Evolutionary conservation across 1,140 invertebrate genomes (phyloP).

Genomic region (Drosophila pseudoobscura): DNA sequence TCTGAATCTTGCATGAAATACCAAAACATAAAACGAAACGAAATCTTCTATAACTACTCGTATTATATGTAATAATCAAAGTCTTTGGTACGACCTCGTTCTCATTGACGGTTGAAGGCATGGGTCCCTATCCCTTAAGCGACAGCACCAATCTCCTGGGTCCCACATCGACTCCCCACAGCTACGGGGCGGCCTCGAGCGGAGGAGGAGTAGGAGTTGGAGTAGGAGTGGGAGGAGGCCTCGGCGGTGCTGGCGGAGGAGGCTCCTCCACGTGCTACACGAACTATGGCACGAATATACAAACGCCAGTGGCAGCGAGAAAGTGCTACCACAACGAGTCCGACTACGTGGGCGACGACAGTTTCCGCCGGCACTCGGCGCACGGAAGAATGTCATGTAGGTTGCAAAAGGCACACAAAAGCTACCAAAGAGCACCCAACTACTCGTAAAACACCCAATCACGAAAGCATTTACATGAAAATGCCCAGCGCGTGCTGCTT

Average conservation of each 20-base stretch:
- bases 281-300: conserved; percentile 82
- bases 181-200: conserved; percentile 35
- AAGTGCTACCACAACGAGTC: conserved; percentile 81
- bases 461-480: conserved; percentile 74
- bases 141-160: conserved; percentile 83
- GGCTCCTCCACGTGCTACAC: conserved; percentile 75
- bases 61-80: conserved; percentile 65
- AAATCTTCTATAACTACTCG: conserved; percentile 23
- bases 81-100: conserved; percentile 83
- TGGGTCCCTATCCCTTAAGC: conserved; percentile 83
- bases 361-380: conserved; percentile 81
- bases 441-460: conserved; percentile 22
- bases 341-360: conserved; percentile 71
- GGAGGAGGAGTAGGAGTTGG: conserved; percentile 9
- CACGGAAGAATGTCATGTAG: conserved; percentile 83
- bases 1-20: conserved; percentile 54
- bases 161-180: conserved; percentile 69
- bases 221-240: conserved; percentile 24
- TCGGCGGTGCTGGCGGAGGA: conserved; percentile 11
- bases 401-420: conserved; percentile 46
- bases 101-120: conserved; percentile 83
- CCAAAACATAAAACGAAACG: conserved; percentile 21
- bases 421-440: conserved; percentile 22
- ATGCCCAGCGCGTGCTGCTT: conserved; percentile 62
- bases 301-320: conserved; percentile 80